Conservation (phyloP, 2,888 invertebrate genomes). For the Penaeus monodon region DNA sequence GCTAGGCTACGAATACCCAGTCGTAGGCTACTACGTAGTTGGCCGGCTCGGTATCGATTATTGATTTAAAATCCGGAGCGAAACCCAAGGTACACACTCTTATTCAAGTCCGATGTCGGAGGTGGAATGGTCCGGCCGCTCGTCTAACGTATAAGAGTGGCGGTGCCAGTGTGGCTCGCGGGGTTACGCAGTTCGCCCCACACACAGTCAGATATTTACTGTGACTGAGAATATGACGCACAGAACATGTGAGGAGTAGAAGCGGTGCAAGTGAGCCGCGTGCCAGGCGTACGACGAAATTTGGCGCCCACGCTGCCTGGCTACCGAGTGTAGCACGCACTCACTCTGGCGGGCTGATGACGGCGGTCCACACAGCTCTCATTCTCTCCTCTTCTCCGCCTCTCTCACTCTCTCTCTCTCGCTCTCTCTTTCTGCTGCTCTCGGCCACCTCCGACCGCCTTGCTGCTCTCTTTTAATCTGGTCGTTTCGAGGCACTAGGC, state of each 20-base stretch:
- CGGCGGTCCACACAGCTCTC: not conserved
- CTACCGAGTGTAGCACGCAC: slow-evolving; percentile 10
- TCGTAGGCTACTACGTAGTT: slow-evolving; percentile 23
- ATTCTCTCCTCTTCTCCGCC: not conserved
- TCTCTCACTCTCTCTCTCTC: not conserved
- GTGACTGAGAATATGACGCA: slow-evolving; percentile 33
- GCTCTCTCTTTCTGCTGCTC: not conserved
- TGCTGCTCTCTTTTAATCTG: slow-evolving; percentile 11
- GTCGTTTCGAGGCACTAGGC: not conserved
- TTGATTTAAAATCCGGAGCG: slow-evolving; percentile 21
- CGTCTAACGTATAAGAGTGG: not conserved
- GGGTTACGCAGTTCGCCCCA: slow-evolving; percentile 29
- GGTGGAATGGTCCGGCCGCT: not conserved
- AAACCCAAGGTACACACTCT: not conserved
- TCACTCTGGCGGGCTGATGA: not conserved
- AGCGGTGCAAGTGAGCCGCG: slow-evolving; percentile 27
- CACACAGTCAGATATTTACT: slow-evolving; percentile 43
- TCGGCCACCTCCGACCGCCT: not conserved
- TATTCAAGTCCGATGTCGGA: not conserved
- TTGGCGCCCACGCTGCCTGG: slow-evolving; percentile 17
- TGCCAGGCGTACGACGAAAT: slow-evolving; percentile 48
- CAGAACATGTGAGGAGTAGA: slow-evolving; percentile 30
- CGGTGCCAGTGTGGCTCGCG: slow-evolving; percentile 14
- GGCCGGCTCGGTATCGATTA: slow-evolving; percentile 9
- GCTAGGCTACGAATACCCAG: slow-evolving; percentile 50